Base-by-base conservation (phyloP, 2,113 vertebrate species). In the Oryzias curvinotus region DNA sequence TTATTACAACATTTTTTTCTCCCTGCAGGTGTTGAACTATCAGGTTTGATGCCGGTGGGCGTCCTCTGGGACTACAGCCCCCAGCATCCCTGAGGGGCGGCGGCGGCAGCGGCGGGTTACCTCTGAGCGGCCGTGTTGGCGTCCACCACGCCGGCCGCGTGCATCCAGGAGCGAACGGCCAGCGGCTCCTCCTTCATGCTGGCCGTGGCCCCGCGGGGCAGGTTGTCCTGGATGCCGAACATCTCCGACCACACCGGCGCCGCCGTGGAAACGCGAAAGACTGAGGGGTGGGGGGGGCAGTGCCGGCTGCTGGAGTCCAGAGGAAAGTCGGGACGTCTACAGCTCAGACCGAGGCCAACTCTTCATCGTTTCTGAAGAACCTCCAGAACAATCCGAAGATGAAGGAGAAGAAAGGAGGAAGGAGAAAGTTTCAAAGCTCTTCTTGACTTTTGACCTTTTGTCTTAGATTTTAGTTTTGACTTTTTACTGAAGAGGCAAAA, bases 161-260 rank as follows among this genome's bases (percentile, higher is more conserved):
- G 83, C 83, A 87, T 86, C 87, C 87, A 89, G 62, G 85, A 87
- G 62, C 87, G 87, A 0, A 80, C 87, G 0, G 78, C 59, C 61
- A 85, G 78, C 55, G 87, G 87, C 76, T 87, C 87, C 80, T 89
- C 87, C 78, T 89, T 87, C 87, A 86, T 61, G 63, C 54, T 58
- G 30, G 77, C 69, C 0, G 79, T 58, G 65, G 80, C 80, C 66
- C 85, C 87, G 0, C 83, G 85, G 66, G 87, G 85, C 42, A 83
- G 45, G 44, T 56, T 67, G 56, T 85, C 85, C 73, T 84, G 83
- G 72, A 84, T 78, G 58, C 85, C 83, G 12, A 89, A 89, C 87
- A 89, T 89, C 65, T 70, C 45, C 2, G 46, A 48, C 48, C 57
- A n/a, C 46, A 0, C 19, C 23, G 0, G 16, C 42, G 15, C 5